These are phyloP conservation scores for Drosophila stalkeri DNA, from an alignment of 2,888 invertebrate species.

Conservation along the genomic window DNA sequence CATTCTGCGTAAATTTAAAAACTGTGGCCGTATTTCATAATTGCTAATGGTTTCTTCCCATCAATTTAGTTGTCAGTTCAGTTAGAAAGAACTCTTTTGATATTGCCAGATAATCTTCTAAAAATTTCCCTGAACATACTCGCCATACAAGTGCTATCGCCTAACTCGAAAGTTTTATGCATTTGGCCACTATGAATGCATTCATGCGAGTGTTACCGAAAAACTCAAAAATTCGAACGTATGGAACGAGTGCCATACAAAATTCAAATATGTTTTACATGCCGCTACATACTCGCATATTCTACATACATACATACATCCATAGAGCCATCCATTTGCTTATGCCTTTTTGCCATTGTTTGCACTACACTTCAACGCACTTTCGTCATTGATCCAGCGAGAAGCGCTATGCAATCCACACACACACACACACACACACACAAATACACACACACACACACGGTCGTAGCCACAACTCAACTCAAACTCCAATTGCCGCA, in stretches of 20 bases:
- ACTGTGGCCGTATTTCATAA: too few species aligned
- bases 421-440: conserved; percentile 12
- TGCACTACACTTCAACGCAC: conserved; percentile 81
- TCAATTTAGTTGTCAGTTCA: background rate
- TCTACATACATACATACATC: conserved; percentile 5
- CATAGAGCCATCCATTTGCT: conserved; percentile 62
- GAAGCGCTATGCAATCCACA: conserved; percentile 27
- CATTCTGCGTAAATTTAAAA: too few species aligned
- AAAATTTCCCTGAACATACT: background rate
- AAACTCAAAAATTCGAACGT: conserved; percentile 7
- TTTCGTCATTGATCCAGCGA: conserved; percentile 76
- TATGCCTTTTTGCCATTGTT: conserved; percentile 74
- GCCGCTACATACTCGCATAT: conserved; percentile 14
- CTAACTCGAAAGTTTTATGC: conserved; percentile 14
- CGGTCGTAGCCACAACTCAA: conserved; percentile 17
- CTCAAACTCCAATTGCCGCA: conserved; percentile 48
- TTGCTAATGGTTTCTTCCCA: too few species aligned
- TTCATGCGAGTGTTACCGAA: conserved; percentile 14
- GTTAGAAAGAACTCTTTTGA: background rate
- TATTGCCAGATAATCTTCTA: background rate
- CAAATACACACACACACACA: conserved; percentile 21
- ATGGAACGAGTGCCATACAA: conserved; percentile 10
- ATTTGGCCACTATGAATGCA: conserved; percentile 17
- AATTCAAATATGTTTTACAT: conserved; percentile 57
- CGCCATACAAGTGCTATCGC: conserved; percentile 10